phyloP scores from a whole-genome alignment of 2,888 invertebrate species.

The Eupithecia subumbrata region DNA sequence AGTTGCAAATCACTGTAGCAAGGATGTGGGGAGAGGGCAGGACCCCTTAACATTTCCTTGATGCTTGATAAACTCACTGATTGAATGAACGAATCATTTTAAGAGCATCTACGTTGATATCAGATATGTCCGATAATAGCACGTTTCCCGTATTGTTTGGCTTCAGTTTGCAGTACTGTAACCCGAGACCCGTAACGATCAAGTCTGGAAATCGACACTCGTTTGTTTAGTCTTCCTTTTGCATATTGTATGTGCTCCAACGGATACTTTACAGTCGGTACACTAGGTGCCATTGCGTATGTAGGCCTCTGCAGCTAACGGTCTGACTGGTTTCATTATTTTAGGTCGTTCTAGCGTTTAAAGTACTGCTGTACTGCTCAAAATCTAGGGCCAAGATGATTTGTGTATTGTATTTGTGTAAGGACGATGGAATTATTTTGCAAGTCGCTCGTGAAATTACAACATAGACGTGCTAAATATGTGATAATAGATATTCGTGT shows the following conservation, averaged over 20 bases:
- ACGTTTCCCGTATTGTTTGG: slow-evolving; percentile 58
- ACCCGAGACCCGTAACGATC: slow-evolving; percentile 55
- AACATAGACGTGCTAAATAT: not conserved
- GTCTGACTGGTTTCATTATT: slow-evolving; percentile 33
- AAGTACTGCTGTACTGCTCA: not conserved
- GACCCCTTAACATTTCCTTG: slow-evolving; percentile 8
- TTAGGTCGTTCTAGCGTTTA: slow-evolving; percentile 13
- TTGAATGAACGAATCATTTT: not conserved
- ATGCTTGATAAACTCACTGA: slow-evolving; percentile 15
- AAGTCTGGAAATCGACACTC: slow-evolving; percentile 57
- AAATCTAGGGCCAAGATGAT: not conserved
- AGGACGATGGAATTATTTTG: not conserved
- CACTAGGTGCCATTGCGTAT: slow-evolving; percentile 27
- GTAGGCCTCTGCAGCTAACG: slow-evolving; percentile 28
- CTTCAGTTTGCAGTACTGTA: slow-evolving; percentile 59
- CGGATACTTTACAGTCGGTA: slow-evolving; percentile 24
- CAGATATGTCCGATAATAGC: slow-evolving; percentile 41
- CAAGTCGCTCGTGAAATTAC: not conserved
- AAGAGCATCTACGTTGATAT: slow-evolving; percentile 1
- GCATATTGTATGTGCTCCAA: slow-evolving; percentile 38
- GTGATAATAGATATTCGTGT: not conserved
- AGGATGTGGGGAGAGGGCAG: not conserved
- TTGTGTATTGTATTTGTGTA: not conserved
- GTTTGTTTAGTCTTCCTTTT: slow-evolving; percentile 47
- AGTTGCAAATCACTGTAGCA: slow-evolving; percentile 13